Base-by-base conservation (phyloP, 2,888 invertebrate genomes). In the Ochropleura leucogaster region DNA sequence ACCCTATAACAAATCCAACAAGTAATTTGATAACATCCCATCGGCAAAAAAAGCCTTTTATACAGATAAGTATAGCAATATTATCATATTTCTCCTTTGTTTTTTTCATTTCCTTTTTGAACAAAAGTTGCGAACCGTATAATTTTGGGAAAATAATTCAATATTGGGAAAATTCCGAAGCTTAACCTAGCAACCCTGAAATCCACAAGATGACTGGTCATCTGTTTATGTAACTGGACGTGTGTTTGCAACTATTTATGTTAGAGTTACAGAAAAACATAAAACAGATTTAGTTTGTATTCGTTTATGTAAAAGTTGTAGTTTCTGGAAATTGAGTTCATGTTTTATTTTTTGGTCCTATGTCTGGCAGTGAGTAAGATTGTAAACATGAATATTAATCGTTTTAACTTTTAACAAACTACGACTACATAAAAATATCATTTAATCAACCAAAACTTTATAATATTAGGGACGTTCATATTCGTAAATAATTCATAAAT, bases 221-320 rank as follows among this genome's bases (percentile, higher is more conserved):
- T 60, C 55, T 75, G 84, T 82, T 82, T 81, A 81, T 72, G n/a
- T 47, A 60, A 67, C 47, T 62, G 77, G 12, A 51, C 66, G 62
- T 75, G 66, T 80, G 82, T 82, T 84, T 75, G 9, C 9, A 80
- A 57, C 53, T 82, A 80, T 84, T 84, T 84, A 80, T 53, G 82
- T 78, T 81, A n/a, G 9, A 66, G 82, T 79, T 70, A 63, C 0
- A 69, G 68, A 66, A 80, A 79, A 82, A 80, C 79, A 77, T 82
- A 82, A 67, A 67, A 78, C 78, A 78, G 82, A 64, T 71, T 64
- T 55, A 57, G 10, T 77, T 66, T 81, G n/a, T 55, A 62, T 49
- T 18, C 16, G 51, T 53, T 40, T 67, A 47, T 12, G 46, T 57
- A 80, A 76, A 70, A 77, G 12, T 8, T 9, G 16, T 12, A 7